Base-by-base conservation (phyloP, 2,888 invertebrate species). In the Dryobotodes eremita region DNA sequence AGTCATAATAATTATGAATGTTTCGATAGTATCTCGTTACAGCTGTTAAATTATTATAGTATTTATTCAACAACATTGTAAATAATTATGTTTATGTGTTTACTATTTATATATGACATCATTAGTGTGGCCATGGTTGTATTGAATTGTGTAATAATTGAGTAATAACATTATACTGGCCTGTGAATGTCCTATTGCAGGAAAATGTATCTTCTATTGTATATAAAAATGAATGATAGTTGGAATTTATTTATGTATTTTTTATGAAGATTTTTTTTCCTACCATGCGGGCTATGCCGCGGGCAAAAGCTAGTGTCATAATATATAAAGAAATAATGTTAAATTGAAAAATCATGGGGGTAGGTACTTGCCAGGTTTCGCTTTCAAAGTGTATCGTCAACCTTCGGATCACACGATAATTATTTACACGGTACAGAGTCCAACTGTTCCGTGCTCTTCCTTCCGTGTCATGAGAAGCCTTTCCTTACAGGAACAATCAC, bases 1-100 rank as follows among this genome's bases (percentile, higher is more conserved):
- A 75, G 36, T n/a, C n/a, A n/a, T 55, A 36, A 75, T 75, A 23
- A 79, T 75, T 66, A 55, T 75, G 23, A 66, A 36, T 26, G 53
- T 66, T 66, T 53, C 2, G 59, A 74, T 48, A 36, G 26, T 26
- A 66, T 61, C 59, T 55, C 23, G 17, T 75, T 55, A 55, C 36
- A 23, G 5, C 0, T 61, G 53, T n/a, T 61, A 20, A 36, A 75
- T 26, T 66, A 66, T 66, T 1, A 3, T 20, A 26, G 23, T n/a
- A 11, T 26, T 8, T 15, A 20, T 68, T 50, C 15, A 64, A 50
- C 17, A 20, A 42, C 0, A 82, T 20, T 13, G 10, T 53, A 20
- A 59, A 15, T 36, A 11, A 46, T 20, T 36, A 82, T n/a, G 20
- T 71, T 23, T 61, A n/a, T 55, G 42, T 53, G 11, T 42, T 65